These are phyloP conservation scores for Cyanoramphus novaezelandiae DNA, from an alignment of 2,113 vertebrate genomes.

Conservation along the genomic window DNA sequence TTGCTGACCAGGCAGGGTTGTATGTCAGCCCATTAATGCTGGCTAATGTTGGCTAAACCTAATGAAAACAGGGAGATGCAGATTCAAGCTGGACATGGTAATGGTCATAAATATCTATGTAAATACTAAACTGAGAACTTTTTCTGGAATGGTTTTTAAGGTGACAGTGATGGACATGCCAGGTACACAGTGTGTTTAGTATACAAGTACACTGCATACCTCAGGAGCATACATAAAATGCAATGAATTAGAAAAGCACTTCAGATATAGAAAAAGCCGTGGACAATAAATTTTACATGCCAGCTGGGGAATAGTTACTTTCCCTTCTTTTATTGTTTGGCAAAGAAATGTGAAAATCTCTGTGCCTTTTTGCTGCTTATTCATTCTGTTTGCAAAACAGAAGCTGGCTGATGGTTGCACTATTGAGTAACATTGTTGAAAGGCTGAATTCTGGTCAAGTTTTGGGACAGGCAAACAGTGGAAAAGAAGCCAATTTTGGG, in stretches of 20 bases:
- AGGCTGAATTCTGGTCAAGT: neutral
- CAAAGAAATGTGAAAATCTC: neutral
- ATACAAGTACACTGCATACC: neutral
- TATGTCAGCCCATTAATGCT: neutral
- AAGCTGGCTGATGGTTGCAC: neutral
- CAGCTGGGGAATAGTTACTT: neutral
- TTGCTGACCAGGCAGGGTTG: neutral
- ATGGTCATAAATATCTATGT: neutral
- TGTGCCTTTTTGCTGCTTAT: neutral
- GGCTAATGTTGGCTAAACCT: neutral
- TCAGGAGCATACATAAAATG: neutral
- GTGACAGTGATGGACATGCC: fast-evolving
- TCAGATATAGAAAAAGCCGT: neutral
- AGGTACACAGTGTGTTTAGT: neutral
- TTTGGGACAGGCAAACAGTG: neutral
- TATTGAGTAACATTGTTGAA: neutral
- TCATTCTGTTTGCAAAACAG: neutral
- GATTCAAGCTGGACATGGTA: neutral
- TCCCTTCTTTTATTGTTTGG: neutral
- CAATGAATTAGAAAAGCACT: neutral
- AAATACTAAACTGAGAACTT: neutral
- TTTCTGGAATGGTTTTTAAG: neutral
- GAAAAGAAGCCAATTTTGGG: neutral
- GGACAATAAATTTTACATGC: neutral
- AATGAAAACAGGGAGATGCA: neutral